A percentile compares a stretch with the other conserved stretches of the same genome.
These are phyloP conservation scores for Anastrepha obliqua DNA, from an alignment of 1,140 invertebrate species.

Conservation along the genomic window DNA sequence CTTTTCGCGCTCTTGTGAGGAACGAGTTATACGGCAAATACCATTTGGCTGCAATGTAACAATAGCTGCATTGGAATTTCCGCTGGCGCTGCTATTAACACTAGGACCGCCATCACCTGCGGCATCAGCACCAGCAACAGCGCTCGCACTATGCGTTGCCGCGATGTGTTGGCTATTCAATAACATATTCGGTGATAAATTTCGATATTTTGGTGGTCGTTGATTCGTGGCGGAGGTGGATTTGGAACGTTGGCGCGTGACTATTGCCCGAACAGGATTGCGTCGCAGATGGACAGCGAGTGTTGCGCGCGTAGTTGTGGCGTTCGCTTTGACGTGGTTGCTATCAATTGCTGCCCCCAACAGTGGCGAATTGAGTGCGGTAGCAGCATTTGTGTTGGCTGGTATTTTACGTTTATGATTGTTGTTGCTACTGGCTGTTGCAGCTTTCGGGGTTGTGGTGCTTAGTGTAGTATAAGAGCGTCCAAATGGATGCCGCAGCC, in stretches of 20 bases:
- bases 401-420: conserved; percentile 53
- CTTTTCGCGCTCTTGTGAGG: conserved; percentile 82
- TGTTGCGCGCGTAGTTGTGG: conserved; percentile 57
- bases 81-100: conserved; percentile 55
- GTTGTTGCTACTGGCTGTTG: conserved; percentile 59
- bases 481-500: conserved; percentile 75
- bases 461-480: conserved; percentile 77
- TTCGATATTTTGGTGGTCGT: conserved; percentile 56
- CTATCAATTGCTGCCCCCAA: conserved; percentile 13
- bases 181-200: conserved; percentile 31
- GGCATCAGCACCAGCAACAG: no score
- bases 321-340: conserved; percentile 28
- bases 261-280: conserved; percentile 26
- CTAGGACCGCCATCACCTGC: not conserved
- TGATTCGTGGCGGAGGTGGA: conserved; percentile 69
- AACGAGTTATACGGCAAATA: conserved; percentile 78
- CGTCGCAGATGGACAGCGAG: conserved; percentile 58
- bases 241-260: conserved; percentile 67
- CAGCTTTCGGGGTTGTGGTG: conserved; percentile 58
- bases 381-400: conserved; percentile 8
- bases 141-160: conserved; percentile 1
- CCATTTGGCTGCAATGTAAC: conserved; percentile 70
- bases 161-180: not conserved
- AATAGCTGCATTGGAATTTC: conserved; percentile 63
- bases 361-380: not conserved